A percentile compares a stretch with the other conserved stretches of the same genome.
These are phyloP conservation scores for Diaperis boleti DNA, from an alignment of 2,888 invertebrate species.

Conservation along the genomic window DNA sequence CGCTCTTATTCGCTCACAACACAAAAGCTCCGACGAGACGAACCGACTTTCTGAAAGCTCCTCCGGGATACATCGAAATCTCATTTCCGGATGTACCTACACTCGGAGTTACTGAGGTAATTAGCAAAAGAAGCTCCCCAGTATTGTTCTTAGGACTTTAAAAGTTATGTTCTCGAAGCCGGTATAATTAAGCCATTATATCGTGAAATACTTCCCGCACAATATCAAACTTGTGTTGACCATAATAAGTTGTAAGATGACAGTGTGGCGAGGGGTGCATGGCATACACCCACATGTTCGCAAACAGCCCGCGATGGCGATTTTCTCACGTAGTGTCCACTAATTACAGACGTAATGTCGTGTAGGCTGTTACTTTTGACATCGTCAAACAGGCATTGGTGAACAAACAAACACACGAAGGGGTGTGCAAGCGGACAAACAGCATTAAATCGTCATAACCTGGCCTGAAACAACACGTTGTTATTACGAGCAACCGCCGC, in stretches of 20 bases:
- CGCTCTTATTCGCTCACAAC: conserved; percentile 49
- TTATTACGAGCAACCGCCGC: conserved; percentile 48
- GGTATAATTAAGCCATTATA: conserved; percentile 39
- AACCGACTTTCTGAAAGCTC: conserved; percentile 59
- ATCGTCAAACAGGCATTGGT: conserved; percentile 47
- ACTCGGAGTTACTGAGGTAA: conserved; percentile 58
- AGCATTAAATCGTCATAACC: conserved; percentile 53
- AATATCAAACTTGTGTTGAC: neutral
- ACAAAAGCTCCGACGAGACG: conserved; percentile 41
- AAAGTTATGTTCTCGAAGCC: conserved; percentile 37
- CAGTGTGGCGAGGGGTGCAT: too few relatives aligned
- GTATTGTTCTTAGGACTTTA: conserved; percentile 53
- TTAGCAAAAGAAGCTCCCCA: conserved; percentile 61
- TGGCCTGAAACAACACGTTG: conserved; percentile 45
- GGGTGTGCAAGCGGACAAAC: conserved; percentile 47
- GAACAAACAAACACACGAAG: conserved; percentile 39
- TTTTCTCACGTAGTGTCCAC: conserved; percentile 44
- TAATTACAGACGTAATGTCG: conserved; percentile 43
- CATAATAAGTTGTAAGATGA: too few relatives aligned
- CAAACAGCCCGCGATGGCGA: conserved; percentile 20
- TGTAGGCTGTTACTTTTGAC: conserved; percentile 47
- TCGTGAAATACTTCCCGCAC: conserved; percentile 2
- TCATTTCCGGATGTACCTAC: conserved; percentile 64
- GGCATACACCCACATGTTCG: too few relatives aligned
- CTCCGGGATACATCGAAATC: conserved; percentile 68